These are phyloP conservation scores for Odobenus rosmarus DNA, from an alignment of 2,113 vertebrate species.

Conservation along the genomic window DNA sequence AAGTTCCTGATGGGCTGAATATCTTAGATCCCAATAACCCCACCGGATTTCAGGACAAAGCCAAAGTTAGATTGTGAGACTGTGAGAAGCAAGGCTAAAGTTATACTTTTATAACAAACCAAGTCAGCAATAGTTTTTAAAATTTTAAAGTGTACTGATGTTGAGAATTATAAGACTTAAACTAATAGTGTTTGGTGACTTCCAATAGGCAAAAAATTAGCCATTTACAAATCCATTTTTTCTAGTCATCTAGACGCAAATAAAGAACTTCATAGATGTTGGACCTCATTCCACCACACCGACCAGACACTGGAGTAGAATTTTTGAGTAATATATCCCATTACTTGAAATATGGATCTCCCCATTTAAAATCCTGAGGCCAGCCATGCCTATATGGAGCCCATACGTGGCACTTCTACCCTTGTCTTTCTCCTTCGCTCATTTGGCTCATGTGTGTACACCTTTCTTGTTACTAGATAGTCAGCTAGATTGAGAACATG, in stretches of 20 bases:
- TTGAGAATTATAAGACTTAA: not conserved
- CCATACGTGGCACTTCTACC: not conserved
- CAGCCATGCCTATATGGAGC: rapidly evolving
- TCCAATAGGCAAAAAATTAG: not conserved
- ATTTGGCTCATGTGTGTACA: not conserved
- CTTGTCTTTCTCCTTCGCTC: not conserved
- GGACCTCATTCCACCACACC: not conserved
- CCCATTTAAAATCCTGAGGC: not conserved
- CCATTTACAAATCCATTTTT: not conserved
- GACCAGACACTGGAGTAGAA: not conserved
- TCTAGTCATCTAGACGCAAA: not conserved
- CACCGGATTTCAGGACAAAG: not conserved
- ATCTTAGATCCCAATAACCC: too few species aligned
- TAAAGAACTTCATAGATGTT: not conserved
- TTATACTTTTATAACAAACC: not conserved
- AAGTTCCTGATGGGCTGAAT: not conserved
- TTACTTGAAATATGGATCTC: not conserved
- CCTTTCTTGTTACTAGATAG: not conserved
- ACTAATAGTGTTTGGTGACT: not conserved
- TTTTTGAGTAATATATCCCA: not conserved
- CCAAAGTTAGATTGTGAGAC: not conserved
- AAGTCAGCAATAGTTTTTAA: not conserved
- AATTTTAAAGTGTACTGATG: not conserved
- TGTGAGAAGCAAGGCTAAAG: not conserved
- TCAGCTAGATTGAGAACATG: not conserved